Conservation (phyloP, 2,113 vertebrate genomes). For the Brachyhypopomus occidentalis region DNA sequence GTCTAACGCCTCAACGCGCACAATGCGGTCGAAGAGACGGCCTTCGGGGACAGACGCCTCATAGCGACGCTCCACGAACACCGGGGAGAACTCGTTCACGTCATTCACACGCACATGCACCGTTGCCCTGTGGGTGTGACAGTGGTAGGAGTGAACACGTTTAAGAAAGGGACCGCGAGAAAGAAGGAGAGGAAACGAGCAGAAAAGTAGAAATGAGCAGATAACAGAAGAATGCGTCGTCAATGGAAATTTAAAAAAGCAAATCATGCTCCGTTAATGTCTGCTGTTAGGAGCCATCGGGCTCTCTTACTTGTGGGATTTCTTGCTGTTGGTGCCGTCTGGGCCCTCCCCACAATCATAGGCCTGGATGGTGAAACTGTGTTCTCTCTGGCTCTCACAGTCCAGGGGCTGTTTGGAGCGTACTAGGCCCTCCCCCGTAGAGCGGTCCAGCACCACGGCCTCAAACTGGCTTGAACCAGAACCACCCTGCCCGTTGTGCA, state of each 20-base stretch:
- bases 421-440: slow-evolving; percentile 94
- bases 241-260: neutral
- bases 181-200: neutral
- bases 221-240: neutral
- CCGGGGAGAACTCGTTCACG: slow-evolving; percentile 95
- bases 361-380: slow-evolving; percentile 98
- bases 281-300: neutral
- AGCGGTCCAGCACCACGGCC: slow-evolving; percentile 94
- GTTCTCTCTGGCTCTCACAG: slow-evolving; percentile 94
- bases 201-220: too few species aligned
- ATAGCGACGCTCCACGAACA: slow-evolving; percentile 92
- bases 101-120: slow-evolving; percentile 96
- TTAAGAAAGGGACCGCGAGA: neutral
- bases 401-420: slow-evolving; percentile 94
- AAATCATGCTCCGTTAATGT: neutral
- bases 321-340: slow-evolving; percentile 93
- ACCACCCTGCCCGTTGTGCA: slow-evolving; percentile 80
- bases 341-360: slow-evolving; percentile 97
- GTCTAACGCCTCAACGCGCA: slow-evolving; percentile 92
- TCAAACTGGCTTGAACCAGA: slow-evolving; percentile 92
- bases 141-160: slow-evolving; percentile 3
- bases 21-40: slow-evolving; percentile 90
- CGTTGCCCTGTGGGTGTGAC: slow-evolving; percentile 80
- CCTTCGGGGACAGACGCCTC: slow-evolving; percentile 91
- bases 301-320: slow-evolving; percentile 93